Conservation (phyloP, 2,888 invertebrate genomes). For the Lydus trimaculatus region DNA sequence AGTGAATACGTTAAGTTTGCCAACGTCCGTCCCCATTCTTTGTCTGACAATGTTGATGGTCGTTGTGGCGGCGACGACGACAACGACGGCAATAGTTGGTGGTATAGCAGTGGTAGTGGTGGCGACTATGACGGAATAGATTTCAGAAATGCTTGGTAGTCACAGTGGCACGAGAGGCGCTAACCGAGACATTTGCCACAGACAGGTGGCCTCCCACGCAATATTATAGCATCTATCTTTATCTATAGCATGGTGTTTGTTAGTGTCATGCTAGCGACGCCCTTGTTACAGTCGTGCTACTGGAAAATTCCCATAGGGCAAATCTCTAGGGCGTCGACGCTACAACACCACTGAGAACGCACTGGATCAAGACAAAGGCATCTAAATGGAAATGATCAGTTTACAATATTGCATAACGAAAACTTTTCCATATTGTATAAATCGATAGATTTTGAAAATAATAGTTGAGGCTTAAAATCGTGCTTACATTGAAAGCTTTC, state of each 20-base stretch:
- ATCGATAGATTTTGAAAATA: background rate
- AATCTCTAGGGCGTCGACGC: constrained; percentile 11
- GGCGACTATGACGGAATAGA: constrained; percentile 45
- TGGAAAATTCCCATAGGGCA: constrained; percentile 10
- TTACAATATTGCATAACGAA: background rate
- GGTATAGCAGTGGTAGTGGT: constrained; percentile 9
- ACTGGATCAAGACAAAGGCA: constrained; percentile 7
- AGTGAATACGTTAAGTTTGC: constrained; percentile 7
- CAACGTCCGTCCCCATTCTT: background rate
- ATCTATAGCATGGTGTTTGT: constrained; percentile 21
- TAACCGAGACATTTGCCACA: constrained; percentile 60
- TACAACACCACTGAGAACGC: background rate
- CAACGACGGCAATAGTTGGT: background rate
- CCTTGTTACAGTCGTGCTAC: constrained; percentile 11
- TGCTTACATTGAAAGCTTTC: background rate
- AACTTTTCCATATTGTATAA: background rate
- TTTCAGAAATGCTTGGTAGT: constrained; percentile 51
- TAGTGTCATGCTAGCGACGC: constrained; percentile 15
- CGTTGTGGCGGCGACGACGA: background rate
- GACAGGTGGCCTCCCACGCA: constrained; percentile 59
- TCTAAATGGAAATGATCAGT: constrained; percentile 5
- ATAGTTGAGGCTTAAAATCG: background rate
- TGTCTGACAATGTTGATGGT: constrained; percentile 11
- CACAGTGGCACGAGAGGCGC: constrained; percentile 48
- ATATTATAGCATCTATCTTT: constrained; percentile 32